Evolutionary conservation across 2,797 vertebrate genomes (phyloP), one percentile per base, ranked within the genome.

Genomic region (Gymnoscopelus microlampas): DNA sequence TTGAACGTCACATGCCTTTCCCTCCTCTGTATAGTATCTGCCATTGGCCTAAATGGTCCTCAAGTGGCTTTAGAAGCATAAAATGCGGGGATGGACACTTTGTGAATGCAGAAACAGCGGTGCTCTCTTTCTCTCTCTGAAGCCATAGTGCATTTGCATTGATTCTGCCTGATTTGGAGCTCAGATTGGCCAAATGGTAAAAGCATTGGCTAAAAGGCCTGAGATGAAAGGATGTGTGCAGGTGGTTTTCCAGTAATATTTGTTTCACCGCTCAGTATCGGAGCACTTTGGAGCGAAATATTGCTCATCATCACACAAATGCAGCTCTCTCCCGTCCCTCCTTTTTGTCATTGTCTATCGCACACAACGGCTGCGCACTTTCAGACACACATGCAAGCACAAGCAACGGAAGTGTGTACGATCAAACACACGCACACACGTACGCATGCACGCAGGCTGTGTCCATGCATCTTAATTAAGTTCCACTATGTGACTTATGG

Each of bases 51-150:
- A 73, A 82, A 73, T 78, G 70, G 58, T 70, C 60, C 50, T 79
- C 71, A 86, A 87, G 79, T 83, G 73, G 74, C 67, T 81, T 55
- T 73, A 74, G 70, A 66, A 72, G 70, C 70, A 76, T 68, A 83
- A 73, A 73, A 80, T 66, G 29, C 54, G 71, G 68, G 50, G 35
- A 39, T 10, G 39, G 73, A 68, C 77, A 71, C 72, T 77, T 74
- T 74, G 68, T 81, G 83, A 86, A 80, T 83, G 76, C 74, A 78
- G 65, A 85, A 44, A 51, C 66, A 83, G 75, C 15, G 19, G 53
- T 8, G 9, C 7, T 44, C 39, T 44, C 39, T 44, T 10, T 10
- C 8, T 57, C 58, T 51, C 57, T 78, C 62, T 69, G 57, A 60
- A 67, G 39, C 49, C 29, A 24, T 12, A 24, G 69, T 71, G 74